Percentiles rank a stretch among this genome's conserved stretches.
These are phyloP conservation scores for Indicator maculatus DNA, from an alignment of 2,113 vertebrate species.

Conservation along the genomic window DNA sequence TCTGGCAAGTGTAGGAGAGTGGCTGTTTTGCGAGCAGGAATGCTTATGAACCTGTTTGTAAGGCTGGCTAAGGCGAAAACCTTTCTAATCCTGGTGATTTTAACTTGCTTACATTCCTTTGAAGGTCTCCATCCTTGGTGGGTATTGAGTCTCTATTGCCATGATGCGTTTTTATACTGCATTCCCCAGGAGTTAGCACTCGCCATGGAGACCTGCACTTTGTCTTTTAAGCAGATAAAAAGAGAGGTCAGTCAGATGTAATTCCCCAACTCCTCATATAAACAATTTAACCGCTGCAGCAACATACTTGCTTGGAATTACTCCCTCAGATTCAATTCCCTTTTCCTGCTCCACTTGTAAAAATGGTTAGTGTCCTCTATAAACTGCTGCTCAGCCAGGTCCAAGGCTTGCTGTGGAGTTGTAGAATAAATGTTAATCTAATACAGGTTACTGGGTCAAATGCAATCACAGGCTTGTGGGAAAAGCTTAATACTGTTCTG, in stretches of 20 bases:
- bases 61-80: slow-evolving; percentile 29
- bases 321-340: slow-evolving; percentile 85
- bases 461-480: slow-evolving; percentile 87
- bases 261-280: slow-evolving; percentile 83
- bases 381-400: slow-evolving; percentile 81
- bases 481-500: slow-evolving; percentile 88
- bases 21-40: background rate
- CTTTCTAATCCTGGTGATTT: slow-evolving; percentile 49
- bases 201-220: slow-evolving; percentile 78
- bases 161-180: slow-evolving; percentile 66
- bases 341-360: slow-evolving; percentile 86
- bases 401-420: slow-evolving; percentile 81
- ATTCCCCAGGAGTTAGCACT: slow-evolving; percentile 72
- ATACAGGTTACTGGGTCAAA: slow-evolving; percentile 90
- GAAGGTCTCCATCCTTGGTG: slow-evolving; percentile 53
- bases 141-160: slow-evolving; percentile 44
- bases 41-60: slow-evolving; percentile 12
- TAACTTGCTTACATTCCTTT: slow-evolving; percentile 67
- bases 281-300: slow-evolving; percentile 82
- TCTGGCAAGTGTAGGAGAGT: slow-evolving; percentile 1
- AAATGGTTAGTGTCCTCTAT: slow-evolving; percentile 85
- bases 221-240: slow-evolving; percentile 85
- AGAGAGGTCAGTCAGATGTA: slow-evolving; percentile 84
- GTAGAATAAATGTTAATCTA: slow-evolving; percentile 90
- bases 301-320: slow-evolving; percentile 84